Evolutionary conservation across 1,140 invertebrate species (phyloP).

Genomic region (Pemphigus obesinymphae): DNA sequence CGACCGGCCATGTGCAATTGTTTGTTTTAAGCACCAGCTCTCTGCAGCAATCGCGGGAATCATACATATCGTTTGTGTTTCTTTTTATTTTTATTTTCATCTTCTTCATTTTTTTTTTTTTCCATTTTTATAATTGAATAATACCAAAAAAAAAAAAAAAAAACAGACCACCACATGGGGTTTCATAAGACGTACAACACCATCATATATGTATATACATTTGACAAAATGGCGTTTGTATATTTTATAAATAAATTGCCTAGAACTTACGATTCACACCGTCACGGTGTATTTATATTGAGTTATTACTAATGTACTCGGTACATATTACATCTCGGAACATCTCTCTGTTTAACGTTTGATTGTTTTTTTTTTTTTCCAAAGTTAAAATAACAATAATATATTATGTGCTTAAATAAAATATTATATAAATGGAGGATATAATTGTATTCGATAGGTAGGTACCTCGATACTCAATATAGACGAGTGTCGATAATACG

Average conservation of each 20-base stretch:
- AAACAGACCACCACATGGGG: conserved; percentile 26
- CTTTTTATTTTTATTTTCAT: not conserved
- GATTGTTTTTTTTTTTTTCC: not conserved
- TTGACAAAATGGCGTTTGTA: conserved; percentile 10
- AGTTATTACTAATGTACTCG: too few relatives aligned
- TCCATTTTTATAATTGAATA: conserved; percentile 16
- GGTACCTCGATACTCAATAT: too few relatives aligned
- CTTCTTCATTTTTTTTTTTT: too few relatives aligned
- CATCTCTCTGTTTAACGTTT: too few relatives aligned
- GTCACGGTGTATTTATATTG: not conserved
- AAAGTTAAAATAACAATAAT: not conserved
- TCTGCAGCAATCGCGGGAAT: conserved; percentile 27
- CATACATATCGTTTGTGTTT: conserved; percentile 19
- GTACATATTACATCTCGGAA: not conserved
- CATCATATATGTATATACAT: not conserved
- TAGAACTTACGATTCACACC: not conserved
- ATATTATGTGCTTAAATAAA: too few relatives aligned
- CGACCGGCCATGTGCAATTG: conserved; percentile 26
- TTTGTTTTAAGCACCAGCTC: conserved; percentile 25
- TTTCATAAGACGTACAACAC: not conserved
- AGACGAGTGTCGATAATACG: too few relatives aligned
- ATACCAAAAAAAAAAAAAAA: conserved; percentile 24
- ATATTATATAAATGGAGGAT: too few relatives aligned
- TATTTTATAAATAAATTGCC: conserved; percentile 24
- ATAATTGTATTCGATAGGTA: too few relatives aligned